A percentile compares a stretch with the other conserved stretches of the same genome.
These are phyloP conservation scores for Rattus norvegicus DNA, from an alignment of 2,113 vertebrate genomes.

Conservation along the genomic window DNA sequence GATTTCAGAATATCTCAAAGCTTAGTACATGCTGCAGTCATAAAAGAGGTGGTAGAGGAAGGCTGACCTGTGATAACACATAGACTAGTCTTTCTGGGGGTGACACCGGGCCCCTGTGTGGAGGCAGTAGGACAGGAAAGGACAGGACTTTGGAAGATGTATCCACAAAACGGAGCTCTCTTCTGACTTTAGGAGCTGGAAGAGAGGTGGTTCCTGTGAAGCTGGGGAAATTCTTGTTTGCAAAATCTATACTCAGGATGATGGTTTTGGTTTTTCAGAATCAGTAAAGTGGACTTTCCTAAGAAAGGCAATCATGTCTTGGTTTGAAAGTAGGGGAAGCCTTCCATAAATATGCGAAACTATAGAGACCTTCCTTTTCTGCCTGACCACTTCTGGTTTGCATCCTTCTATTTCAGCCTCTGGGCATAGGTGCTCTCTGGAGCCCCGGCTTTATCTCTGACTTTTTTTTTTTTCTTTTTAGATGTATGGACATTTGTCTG, in stretches of 20 bases:
- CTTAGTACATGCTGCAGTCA: background rate
- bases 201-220: background rate
- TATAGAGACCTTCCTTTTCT: background rate
- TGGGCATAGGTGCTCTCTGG: background rate
- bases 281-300: constrained; percentile 20
- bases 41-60: background rate
- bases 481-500: background rate
- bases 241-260: constrained; percentile 24
- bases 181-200: background rate
- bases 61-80: background rate
- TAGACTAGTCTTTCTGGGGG: background rate
- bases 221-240: background rate
- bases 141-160: background rate
- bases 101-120: rapidly evolving
- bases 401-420: background rate
- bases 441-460: background rate
- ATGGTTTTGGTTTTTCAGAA: constrained; percentile 7
- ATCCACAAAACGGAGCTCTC: background rate
- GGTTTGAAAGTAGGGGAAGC: background rate
- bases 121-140: background rate
- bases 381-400: background rate
- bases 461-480: background rate
- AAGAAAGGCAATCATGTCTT: constrained; percentile 1
- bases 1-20: background rate
- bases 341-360: background rate